Base-by-base conservation (phyloP, 1,140 invertebrate genomes). In the Arctopsyche grandis region DNA sequence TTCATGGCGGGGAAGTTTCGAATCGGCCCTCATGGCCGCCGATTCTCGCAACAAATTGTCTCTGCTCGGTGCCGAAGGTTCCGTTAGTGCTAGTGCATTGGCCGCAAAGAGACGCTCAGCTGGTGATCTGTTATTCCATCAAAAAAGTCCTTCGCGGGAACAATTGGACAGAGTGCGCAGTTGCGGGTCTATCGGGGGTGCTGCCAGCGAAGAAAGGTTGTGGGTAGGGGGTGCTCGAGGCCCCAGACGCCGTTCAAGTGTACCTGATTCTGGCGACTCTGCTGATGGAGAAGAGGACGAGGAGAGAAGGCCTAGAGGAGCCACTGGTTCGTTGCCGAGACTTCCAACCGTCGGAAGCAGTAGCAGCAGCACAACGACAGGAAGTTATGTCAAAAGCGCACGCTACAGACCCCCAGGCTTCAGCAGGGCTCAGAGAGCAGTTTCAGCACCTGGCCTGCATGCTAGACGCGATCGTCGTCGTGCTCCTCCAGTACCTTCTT, bases 1-100 rank as follows among this genome's bases (percentile, higher is more conserved):
- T 86, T 95, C 94, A 76, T 96, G 95, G 95, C 90, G 95, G 78
- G 95, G 95, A 73, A 96, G 95, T 86, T 96, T 97, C 86, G 95
- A 97, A 84, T 96, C 94, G 3, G 94, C 95, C 9, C 86, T 96
- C 44, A 91, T 96, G 85, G 94, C 94, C 12, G 91, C 91, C 26
- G 95, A 96, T 84, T 95, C 94, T 0, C 89, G 94, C 75, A 94
- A 93, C 12, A 94, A 93, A 81, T 86, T 95, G 29, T 93, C 93
- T 66, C 88, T 94, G 58, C 86, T 92, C 24, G 92, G 93, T 21
- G 90, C 91, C 56, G 93, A 94, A 84, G 89, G 88, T 56, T 91
- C 90, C 80, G 89, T 90, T 38, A 91, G 91, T 83, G 91, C 90
- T 38, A 91, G 90, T 81, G 91, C 91, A 48, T 86, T 92, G 79